A percentile compares a stretch with the other conserved stretches of the same genome.
phyloP scores from a whole-genome alignment of 2,888 invertebrate species.

The Caenorhabditis parvicauda region DNA sequence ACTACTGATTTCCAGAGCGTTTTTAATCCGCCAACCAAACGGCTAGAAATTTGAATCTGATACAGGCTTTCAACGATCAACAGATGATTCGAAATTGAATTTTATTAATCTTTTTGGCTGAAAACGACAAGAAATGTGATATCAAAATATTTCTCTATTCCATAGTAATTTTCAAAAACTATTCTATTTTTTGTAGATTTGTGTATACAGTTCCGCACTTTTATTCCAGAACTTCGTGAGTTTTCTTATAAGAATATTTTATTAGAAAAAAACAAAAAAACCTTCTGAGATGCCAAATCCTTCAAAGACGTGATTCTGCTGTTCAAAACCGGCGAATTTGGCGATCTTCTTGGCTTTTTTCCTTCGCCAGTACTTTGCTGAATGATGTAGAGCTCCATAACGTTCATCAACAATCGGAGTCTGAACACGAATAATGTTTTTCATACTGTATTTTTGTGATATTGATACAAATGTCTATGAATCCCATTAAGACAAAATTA shows the following conservation, averaged over 20 bases:
- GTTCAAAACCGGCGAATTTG: slow-evolving; percentile 46
- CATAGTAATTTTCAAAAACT: background rate
- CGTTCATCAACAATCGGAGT: slow-evolving; percentile 42
- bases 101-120: too few relatives aligned
- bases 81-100: too few relatives aligned
- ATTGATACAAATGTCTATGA: background rate
- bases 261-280: too few relatives aligned
- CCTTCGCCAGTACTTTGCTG: slow-evolving; percentile 48
- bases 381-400: slow-evolving; percentile 44
- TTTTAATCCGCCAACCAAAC: too few relatives aligned
- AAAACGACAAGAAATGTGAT: too few relatives aligned
- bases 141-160: background rate
- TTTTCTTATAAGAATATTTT: too few relatives aligned
- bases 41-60: too few relatives aligned
- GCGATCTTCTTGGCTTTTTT: slow-evolving; percentile 24
- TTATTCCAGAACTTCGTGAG: too few relatives aligned
- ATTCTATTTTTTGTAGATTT: background rate
- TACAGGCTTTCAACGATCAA: too few relatives aligned
- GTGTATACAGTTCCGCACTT: too few relatives aligned
- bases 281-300: slow-evolving; percentile 41
- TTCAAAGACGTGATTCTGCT: slow-evolving; percentile 44
- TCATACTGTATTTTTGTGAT: background rate
- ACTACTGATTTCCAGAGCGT: too few relatives aligned
- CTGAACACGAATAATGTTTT: slow-evolving; percentile 21
- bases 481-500: too few relatives aligned